Conservation (phyloP, 2,797 vertebrate species). For the Chelmon rostratus region DNA sequence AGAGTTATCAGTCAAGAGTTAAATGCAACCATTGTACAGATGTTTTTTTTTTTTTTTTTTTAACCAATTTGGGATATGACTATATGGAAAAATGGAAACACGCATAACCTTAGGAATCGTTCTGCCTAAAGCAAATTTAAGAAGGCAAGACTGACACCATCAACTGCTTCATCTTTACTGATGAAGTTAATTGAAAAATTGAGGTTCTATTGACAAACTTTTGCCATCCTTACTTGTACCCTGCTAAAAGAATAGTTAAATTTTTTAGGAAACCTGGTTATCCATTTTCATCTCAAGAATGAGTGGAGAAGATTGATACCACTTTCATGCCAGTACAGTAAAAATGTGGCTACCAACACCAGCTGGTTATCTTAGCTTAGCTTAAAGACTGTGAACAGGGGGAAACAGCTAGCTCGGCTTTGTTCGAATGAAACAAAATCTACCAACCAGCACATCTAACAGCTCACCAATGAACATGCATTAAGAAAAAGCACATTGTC, state of each 20-base stretch:
- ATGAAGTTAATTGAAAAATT: neutral
- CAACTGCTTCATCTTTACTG: neutral
- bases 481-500: neutral
- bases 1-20: neutral
- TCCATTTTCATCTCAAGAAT: neutral
- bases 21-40: conserved; percentile 3
- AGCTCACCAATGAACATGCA: too few species aligned
- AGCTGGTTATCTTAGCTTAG: neutral
- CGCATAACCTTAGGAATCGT: neutral
- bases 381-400: neutral
- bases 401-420: neutral
- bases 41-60: too few species aligned
- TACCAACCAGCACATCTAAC: too few species aligned
- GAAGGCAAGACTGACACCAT: neutral
- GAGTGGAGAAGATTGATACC: neutral
- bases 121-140: neutral
- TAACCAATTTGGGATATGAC: neutral
- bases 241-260: neutral
- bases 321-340: neutral
- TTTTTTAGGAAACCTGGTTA: neutral
- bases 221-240: neutral
- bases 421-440: neutral
- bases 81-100: neutral
- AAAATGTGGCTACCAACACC: neutral
- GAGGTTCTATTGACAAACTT: neutral